phyloP scores from a whole-genome alignment of 2,888 invertebrate species.

The Chrysomela aeneicollis region DNA sequence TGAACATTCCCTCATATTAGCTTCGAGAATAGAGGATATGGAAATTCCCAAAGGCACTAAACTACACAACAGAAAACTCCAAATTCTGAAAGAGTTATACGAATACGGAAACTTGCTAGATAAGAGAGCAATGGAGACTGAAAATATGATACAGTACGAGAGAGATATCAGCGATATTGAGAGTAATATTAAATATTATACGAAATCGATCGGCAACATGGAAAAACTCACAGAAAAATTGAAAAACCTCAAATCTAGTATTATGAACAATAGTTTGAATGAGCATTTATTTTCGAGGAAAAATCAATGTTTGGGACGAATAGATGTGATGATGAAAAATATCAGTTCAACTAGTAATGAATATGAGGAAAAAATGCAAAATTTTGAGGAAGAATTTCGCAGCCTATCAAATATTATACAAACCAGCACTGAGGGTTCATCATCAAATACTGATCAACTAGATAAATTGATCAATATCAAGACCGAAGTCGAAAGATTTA shows the following conservation, averaged over 20 bases:
- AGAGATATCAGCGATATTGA: slow-evolving; percentile 35
- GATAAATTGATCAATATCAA: background rate
- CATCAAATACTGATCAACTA: background rate
- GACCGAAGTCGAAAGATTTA: background rate
- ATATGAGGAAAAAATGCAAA: background rate
- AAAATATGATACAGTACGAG: slow-evolving; percentile 43
- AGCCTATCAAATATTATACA: background rate
- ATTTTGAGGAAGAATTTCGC: slow-evolving; percentile 4
- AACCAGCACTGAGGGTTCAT: background rate
- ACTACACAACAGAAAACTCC: slow-evolving; percentile 38
- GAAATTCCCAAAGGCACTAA: slow-evolving; percentile 35
- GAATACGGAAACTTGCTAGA: slow-evolving; percentile 41
- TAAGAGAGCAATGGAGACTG: slow-evolving; percentile 40
- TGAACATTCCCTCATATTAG: slow-evolving; percentile 37
- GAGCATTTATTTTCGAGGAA: slow-evolving; percentile 35
- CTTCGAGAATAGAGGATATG: slow-evolving; percentile 41
- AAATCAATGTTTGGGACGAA: slow-evolving; percentile 33
- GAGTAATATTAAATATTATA: slow-evolving; percentile 27
- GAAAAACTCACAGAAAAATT: slow-evolving; percentile 24
- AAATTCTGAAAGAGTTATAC: slow-evolving; percentile 43
- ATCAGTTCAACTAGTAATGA: background rate
- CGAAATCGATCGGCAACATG: slow-evolving; percentile 21
- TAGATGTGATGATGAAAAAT: slow-evolving; percentile 32
- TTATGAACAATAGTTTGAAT: slow-evolving; percentile 25
- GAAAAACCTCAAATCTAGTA: slow-evolving; percentile 10